A percentile compares a stretch with the other conserved stretches of the same genome.
Evolutionary conservation across 2,113 vertebrate genomes (phyloP).

Genomic region (Cryptomyrus ogoouensis): DNA sequence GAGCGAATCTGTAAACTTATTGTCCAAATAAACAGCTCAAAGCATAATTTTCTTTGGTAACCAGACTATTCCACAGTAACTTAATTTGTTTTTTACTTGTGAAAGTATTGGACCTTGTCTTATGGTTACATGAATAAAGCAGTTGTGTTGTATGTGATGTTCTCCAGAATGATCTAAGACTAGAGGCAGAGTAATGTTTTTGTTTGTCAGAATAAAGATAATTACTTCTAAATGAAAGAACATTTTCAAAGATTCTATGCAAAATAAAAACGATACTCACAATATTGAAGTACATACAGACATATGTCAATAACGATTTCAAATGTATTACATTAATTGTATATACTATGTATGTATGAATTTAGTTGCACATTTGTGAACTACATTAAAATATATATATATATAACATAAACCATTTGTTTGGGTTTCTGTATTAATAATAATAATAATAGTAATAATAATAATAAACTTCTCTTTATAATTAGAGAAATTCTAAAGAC

Average conservation of each 20-base stretch:
- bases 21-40: background rate
- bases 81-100: background rate
- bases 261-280: slow-evolving; percentile 68
- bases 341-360: slow-evolving; percentile 92
- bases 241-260: slow-evolving; percentile 85
- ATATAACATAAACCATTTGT: slow-evolving; percentile 51
- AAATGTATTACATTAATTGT: slow-evolving; percentile 84
- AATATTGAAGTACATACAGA: slow-evolving; percentile 61
- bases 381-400: slow-evolving; percentile 81
- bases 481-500: background rate
- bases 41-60: background rate
- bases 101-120: background rate
- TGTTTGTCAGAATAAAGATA: background rate
- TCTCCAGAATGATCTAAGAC: slow-evolving; percentile 14
- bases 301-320: slow-evolving; percentile 78
- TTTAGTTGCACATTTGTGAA: slow-evolving; percentile 80
- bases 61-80: background rate
- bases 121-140: background rate
- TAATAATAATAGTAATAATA: background rate
- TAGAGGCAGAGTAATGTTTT: background rate
- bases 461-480: background rate
- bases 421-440: background rate
- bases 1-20: background rate
- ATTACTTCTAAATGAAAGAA: slow-evolving; percentile 43
- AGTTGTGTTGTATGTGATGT: background rate